Evolutionary conservation across 2,888 invertebrate species (phyloP).

Genomic region (Tubulanus polymorphus): DNA sequence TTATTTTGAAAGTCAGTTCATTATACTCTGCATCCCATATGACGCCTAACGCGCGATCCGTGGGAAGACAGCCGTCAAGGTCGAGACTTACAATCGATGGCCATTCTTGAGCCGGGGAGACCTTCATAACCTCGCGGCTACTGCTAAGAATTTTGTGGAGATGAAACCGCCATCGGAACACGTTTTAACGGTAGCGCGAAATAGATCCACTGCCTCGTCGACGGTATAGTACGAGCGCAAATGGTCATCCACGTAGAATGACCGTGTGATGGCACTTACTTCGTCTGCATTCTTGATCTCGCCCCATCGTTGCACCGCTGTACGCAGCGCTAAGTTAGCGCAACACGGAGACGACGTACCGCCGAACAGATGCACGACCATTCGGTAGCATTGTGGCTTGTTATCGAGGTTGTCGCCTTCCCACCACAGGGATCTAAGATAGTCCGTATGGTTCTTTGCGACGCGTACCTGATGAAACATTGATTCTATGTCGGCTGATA

Average conservation of each 20-base stretch:
- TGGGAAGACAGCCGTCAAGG: too few species aligned
- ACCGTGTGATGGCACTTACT: neutral
- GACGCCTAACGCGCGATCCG: too few species aligned
- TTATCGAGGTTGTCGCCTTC: neutral
- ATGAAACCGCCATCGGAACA: too few species aligned
- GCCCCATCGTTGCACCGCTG: neutral
- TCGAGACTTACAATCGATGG: too few species aligned
- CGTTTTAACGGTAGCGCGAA: too few species aligned
- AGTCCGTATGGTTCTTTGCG: neutral
- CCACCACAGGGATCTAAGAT: neutral
- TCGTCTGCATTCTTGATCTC: neutral
- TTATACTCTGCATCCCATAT: too few species aligned
- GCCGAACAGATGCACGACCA: slow-evolving; percentile 11
- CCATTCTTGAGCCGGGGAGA: too few species aligned
- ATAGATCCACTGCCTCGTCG: too few species aligned
- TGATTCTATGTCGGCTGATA: slow-evolving; percentile 19
- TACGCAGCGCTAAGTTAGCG: slow-evolving; percentile 3
- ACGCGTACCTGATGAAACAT: slow-evolving; percentile 16
- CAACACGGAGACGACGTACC: slow-evolving; percentile 8
- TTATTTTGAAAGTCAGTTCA: too few species aligned
- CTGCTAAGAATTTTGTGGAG: too few species aligned
- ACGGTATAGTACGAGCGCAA: too few species aligned
- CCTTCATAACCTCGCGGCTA: too few species aligned
- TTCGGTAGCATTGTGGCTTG: slow-evolving; percentile 5
- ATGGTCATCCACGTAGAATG: slow-evolving; percentile 11